Evolutionary conservation across 2,888 invertebrate species (phyloP).

Genomic region (Philaethria dido): DNA sequence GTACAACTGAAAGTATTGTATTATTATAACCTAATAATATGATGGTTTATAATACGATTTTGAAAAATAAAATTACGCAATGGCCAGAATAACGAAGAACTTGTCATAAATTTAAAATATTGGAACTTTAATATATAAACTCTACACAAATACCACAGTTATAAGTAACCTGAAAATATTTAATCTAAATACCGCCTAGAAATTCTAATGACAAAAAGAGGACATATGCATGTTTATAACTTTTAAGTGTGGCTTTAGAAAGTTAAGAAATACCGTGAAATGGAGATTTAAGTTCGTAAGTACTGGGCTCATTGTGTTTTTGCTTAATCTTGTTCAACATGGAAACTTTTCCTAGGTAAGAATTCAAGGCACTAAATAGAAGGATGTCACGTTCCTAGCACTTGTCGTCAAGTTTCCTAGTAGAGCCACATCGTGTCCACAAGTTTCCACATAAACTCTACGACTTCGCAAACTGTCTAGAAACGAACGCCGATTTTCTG

Average conservation of each 20-base stretch:
- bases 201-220: background rate
- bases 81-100: background rate
- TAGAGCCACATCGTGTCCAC: constrained; percentile 64
- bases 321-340: constrained; percentile 43
- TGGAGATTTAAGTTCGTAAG: constrained; percentile 31
- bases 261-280: constrained; percentile 17
- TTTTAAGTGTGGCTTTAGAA: constrained; percentile 9
- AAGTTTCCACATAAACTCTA: constrained; percentile 79
- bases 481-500: constrained; percentile 64
- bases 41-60: no score
- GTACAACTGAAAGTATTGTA: no score
- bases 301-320: constrained; percentile 38
- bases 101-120: background rate
- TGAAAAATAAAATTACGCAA: background rate
- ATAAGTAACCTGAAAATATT: background rate
- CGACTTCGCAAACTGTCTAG: constrained; percentile 70
- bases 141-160: background rate
- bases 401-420: constrained; percentile 69
- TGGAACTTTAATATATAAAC: background rate
- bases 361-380: constrained; percentile 44
- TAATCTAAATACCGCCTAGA: background rate
- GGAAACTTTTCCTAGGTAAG: constrained; percentile 43
- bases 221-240: constrained; percentile 4
- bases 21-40: no score
- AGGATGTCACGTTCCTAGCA: constrained; percentile 73